Conservation (phyloP, 2,797 vertebrate genomes). For the Sciurus carolinensis region DNA sequence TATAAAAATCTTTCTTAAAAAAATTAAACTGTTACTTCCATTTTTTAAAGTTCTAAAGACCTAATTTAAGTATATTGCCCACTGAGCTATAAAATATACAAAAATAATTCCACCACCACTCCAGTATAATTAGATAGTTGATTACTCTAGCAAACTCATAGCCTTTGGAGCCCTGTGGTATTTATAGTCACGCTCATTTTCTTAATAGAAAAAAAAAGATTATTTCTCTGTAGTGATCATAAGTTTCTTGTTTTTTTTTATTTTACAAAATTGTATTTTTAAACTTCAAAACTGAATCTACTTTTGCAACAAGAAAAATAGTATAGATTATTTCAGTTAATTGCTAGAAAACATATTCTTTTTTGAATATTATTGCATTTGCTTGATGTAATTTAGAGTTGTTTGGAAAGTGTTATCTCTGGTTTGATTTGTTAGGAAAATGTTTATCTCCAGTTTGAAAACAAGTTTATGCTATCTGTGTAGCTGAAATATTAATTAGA, state of each 20-base stretch:
- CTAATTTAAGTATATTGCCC: slow-evolving; percentile 81
- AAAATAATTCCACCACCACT: slow-evolving; percentile 89
- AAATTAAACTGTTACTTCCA: slow-evolving; percentile 78
- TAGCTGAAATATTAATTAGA: slow-evolving; percentile 65
- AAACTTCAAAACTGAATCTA: slow-evolving; percentile 83
- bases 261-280: slow-evolving; percentile 72
- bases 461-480: not conserved
- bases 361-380: slow-evolving; percentile 3
- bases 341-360: slow-evolving; percentile 86
- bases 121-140: slow-evolving; percentile 93
- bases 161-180: slow-evolving; percentile 90
- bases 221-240: slow-evolving; percentile 87
- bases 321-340: slow-evolving; percentile 77
- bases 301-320: slow-evolving; percentile 50
- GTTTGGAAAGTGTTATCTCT: no score
- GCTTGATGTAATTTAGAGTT: slow-evolving; percentile 45
- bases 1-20: not conserved
- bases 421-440: not conserved
- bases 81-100: slow-evolving; percentile 91
- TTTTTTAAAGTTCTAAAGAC: slow-evolving; percentile 83
- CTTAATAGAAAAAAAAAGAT: slow-evolving; percentile 65
- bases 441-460: slow-evolving; percentile 5
- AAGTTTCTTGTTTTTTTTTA: slow-evolving; percentile 82
- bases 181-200: slow-evolving; percentile 87
- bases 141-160: slow-evolving; percentile 92